Evolutionary conservation across 2,113 vertebrate genomes (phyloP).

Genomic region (Urocynchramus pylzowi): DNA sequence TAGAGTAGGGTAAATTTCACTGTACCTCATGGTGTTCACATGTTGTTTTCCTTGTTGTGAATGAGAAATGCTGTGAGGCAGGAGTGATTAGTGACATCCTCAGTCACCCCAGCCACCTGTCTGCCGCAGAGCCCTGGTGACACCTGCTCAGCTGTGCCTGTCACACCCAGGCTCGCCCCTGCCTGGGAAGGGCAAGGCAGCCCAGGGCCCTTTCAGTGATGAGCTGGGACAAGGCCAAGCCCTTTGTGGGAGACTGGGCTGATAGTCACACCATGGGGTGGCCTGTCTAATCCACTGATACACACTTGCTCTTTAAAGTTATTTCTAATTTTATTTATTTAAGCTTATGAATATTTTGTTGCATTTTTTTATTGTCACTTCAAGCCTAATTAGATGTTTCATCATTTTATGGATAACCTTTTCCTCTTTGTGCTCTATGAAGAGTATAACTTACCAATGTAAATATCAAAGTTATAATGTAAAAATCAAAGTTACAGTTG

Average conservation of each 20-base stretch:
- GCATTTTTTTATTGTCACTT: background rate
- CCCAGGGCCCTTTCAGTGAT: fast-evolving
- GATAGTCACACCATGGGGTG: background rate
- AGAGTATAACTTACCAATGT: background rate
- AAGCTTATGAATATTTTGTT: background rate
- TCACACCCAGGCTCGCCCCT: background rate
- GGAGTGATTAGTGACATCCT: background rate
- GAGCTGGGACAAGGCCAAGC: background rate
- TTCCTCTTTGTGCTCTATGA: background rate
- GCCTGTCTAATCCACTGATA: background rate
- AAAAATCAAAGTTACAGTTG: background rate
- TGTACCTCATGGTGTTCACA: background rate
- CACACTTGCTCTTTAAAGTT: background rate
- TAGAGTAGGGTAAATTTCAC: background rate
- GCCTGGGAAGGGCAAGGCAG: background rate
- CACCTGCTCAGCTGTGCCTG: background rate
- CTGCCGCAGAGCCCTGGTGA: background rate
- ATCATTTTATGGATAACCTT: background rate
- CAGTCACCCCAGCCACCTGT: background rate
- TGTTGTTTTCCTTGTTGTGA: background rate
- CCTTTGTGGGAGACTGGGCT: background rate
- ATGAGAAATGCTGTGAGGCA: background rate
- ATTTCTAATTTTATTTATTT: background rate
- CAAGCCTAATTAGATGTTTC: background rate
- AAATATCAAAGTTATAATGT: background rate